Conservation (phyloP, 2,888 invertebrate genomes). For the Drosophila demipolita region DNA sequence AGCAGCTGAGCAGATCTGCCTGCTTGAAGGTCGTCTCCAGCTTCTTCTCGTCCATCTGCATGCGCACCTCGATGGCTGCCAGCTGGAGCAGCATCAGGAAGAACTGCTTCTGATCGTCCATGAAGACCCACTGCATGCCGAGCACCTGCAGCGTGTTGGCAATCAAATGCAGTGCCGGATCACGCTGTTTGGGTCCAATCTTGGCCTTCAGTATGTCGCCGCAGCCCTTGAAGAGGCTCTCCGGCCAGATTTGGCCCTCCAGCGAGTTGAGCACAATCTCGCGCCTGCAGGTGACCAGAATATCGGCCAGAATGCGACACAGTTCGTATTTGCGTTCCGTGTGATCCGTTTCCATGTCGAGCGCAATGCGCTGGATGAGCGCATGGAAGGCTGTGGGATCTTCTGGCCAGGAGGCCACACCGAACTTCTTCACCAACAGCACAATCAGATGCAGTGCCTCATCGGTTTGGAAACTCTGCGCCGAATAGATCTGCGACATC, state of each 20-base stretch:
- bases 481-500: constrained; percentile 94
- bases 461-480: constrained; percentile 95
- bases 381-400: constrained; percentile 93
- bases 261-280: constrained; percentile 88
- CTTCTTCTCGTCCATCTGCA: constrained; percentile 95
- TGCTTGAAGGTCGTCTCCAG: constrained; percentile 92
- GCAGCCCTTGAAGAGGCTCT: constrained; percentile 92
- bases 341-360: constrained; percentile 95
- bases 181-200: constrained; percentile 94
- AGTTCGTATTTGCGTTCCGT: constrained; percentile 95
- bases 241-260: constrained; percentile 92
- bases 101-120: constrained; percentile 92
- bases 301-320: constrained; percentile 91
- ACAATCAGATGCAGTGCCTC: constrained; percentile 93
- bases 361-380: constrained; percentile 92
- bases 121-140: constrained; percentile 94
- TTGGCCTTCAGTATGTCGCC: constrained; percentile 94
- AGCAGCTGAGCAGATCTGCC: constrained; percentile 92
- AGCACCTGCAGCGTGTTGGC: constrained; percentile 92
- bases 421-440: constrained; percentile 90
- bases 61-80: constrained; percentile 96
- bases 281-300: constrained; percentile 90
- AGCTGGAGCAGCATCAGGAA: constrained; percentile 94
- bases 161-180: constrained; percentile 94
- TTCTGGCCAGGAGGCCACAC: constrained; percentile 91